Conservation (phyloP, 30 jellyfish, hydroid and myxozoan species). For the Haliclystus octoradiatus region DNA sequence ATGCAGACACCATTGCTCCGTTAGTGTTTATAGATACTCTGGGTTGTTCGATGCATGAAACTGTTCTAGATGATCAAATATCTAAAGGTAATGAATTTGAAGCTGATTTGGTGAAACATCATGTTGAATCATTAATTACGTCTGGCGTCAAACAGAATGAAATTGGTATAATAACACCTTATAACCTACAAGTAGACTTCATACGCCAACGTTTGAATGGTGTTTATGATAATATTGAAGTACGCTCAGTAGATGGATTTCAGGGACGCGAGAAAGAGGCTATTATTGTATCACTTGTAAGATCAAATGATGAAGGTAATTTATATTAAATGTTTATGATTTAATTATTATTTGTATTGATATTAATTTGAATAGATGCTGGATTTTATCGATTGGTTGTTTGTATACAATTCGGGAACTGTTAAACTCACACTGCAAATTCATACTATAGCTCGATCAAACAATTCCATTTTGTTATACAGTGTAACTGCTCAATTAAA, state of each 20-base stretch:
- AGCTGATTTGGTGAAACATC: constrained; percentile 49
- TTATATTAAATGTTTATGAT: too few relatives aligned
- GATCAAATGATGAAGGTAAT: constrained; percentile 87
- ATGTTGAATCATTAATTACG: constrained; percentile 45
- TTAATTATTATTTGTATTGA: too few relatives aligned
- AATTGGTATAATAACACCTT: constrained; percentile 90
- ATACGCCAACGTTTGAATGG: constrained; percentile 36
- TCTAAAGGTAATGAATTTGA: constrained; percentile 86
- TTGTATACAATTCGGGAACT: too few relatives aligned
- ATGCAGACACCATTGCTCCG: constrained; percentile 60
- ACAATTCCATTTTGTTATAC: too few relatives aligned
- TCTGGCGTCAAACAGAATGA: constrained; percentile 64
- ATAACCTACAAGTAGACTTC: constrained; percentile 85
- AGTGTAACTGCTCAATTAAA: too few relatives aligned
- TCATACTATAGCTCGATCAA: too few relatives aligned
- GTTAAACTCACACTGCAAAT: too few relatives aligned
- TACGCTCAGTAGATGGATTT: constrained; percentile 92
- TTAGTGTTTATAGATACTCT: constrained; percentile 80
- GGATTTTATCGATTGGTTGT: too few relatives aligned
- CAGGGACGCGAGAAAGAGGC: constrained; percentile 99
- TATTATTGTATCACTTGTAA: constrained; percentile 70
- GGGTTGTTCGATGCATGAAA: constrained; percentile 76
- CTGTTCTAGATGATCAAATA: constrained; percentile 46
- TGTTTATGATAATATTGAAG: constrained; percentile 44
- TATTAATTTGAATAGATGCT: too few relatives aligned